Percentiles rank a stretch among this genome's conserved stretches.
Evolutionary conservation across 2,113 vertebrate species (phyloP).

Genomic region (Coturnix japonica): DNA sequence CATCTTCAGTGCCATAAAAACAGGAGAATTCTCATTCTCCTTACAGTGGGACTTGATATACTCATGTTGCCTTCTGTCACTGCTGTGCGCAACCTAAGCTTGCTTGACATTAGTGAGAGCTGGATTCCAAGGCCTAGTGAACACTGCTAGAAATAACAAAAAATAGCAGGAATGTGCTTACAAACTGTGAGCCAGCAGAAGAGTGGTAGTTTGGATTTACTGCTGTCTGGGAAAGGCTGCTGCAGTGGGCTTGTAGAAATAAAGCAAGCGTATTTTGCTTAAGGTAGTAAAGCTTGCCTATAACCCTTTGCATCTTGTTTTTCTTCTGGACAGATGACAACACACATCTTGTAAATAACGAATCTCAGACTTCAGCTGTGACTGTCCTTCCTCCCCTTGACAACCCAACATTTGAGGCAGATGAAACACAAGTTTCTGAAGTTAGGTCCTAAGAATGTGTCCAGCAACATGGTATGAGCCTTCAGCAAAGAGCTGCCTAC

Average conservation of each 20-base stretch:
- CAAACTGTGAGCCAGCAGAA: background rate
- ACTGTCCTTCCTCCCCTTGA: conserved; percentile 80
- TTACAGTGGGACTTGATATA: background rate
- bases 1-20: background rate
- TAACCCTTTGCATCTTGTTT: background rate
- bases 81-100: background rate
- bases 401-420: conserved; percentile 89
- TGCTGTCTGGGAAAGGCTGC: background rate
- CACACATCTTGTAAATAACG: conserved; percentile 71
- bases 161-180: background rate
- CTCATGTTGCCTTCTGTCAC: background rate
- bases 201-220: background rate
- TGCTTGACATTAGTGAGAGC: background rate
- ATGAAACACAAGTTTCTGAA: conserved; percentile 71
- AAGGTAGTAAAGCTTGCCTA: background rate
- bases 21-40: background rate
- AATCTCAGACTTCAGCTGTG: conserved; percentile 65
- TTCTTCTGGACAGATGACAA: conserved; percentile 72
- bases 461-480: conserved; percentile 27
- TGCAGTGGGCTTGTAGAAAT: background rate
- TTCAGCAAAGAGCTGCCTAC: conserved; percentile 69
- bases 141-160: background rate
- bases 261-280: background rate
- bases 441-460: conserved; percentile 64
- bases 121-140: background rate